A percentile compares a stretch with the other conserved stretches of the same genome.
Conservation (phyloP, 2,888 invertebrate species). For the Macaria liturata region DNA sequence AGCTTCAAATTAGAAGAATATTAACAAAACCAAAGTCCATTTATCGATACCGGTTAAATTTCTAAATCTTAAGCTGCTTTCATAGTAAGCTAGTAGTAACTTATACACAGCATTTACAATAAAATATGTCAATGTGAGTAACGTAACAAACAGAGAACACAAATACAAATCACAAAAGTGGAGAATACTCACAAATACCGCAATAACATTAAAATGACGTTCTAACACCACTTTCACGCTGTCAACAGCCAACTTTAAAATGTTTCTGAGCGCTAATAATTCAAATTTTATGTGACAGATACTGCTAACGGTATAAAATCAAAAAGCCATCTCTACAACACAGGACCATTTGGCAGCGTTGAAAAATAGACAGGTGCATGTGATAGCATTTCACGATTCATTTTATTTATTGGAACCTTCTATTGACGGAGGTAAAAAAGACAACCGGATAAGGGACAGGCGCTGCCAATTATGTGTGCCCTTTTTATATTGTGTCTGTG, state of each 20-base stretch:
- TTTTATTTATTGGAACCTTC: conserved; percentile 68
- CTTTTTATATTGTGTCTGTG: not conserved
- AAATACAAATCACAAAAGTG: too few species aligned
- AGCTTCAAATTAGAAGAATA: too few species aligned
- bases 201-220: not conserved
- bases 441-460: conserved; percentile 50
- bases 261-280: conserved; percentile 1
- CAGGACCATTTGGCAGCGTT: conserved; percentile 34
- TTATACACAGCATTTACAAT: too few species aligned
- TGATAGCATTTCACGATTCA: conserved; percentile 65
- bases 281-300: conserved; percentile 13
- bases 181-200: too few species aligned
- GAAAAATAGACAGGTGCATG: conserved; percentile 74
- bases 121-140: too few species aligned
- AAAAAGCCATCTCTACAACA: conserved; percentile 47
- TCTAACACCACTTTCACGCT: not conserved
- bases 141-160: too few species aligned
- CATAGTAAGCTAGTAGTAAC: too few species aligned
- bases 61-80: too few species aligned
- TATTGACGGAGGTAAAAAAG: conserved; percentile 52
- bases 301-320: conserved; percentile 9
- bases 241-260: not conserved
- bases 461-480: conserved; percentile 50
- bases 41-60: too few species aligned
- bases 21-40: too few species aligned